A percentile compares a stretch with the other conserved stretches of the same genome.
Conservation (phyloP, 2,113 vertebrate species). For the Anguilla rostrata region DNA sequence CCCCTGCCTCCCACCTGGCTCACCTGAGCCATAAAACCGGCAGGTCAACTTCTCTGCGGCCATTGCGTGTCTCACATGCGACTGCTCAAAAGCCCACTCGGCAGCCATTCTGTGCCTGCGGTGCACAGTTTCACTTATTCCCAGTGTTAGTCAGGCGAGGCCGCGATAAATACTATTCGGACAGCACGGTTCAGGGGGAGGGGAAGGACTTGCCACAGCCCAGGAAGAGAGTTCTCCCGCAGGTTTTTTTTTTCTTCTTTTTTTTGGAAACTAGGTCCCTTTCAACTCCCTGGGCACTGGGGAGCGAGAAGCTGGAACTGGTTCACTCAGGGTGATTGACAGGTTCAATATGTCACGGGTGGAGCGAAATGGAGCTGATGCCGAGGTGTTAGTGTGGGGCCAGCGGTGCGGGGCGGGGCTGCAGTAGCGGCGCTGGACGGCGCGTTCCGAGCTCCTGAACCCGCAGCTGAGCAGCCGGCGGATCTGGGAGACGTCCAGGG, state of each 20-base stretch:
- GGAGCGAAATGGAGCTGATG: not conserved
- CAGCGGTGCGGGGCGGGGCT: too few relatives aligned
- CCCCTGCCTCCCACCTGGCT: conserved; percentile 42
- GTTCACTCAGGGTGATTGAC: not conserved
- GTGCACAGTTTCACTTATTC: not conserved
- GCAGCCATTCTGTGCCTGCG: not conserved
- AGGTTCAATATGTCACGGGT: not conserved
- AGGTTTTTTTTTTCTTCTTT: not conserved
- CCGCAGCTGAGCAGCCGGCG: not conserved
- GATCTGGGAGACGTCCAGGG: not conserved
- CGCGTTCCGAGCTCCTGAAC: not conserved
- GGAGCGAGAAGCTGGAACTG: not conserved
- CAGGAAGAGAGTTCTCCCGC: not conserved
- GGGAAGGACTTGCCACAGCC: not conserved
- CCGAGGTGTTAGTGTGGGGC: too few relatives aligned
- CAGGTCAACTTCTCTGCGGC: conserved; percentile 37
- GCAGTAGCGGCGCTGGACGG: too few relatives aligned
- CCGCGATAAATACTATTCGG: not conserved
- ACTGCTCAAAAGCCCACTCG: not conserved
- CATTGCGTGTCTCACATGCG: not conserved
- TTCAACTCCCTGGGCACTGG: not conserved
- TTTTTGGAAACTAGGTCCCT: not conserved
- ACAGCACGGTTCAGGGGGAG: not conserved
- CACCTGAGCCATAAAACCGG: conserved; percentile 32
- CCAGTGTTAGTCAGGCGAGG: not conserved